A percentile compares a stretch with the other conserved stretches of the same genome.
Conservation (phyloP, 2,888 invertebrate genomes). For the Aporophyla nigra region DNA sequence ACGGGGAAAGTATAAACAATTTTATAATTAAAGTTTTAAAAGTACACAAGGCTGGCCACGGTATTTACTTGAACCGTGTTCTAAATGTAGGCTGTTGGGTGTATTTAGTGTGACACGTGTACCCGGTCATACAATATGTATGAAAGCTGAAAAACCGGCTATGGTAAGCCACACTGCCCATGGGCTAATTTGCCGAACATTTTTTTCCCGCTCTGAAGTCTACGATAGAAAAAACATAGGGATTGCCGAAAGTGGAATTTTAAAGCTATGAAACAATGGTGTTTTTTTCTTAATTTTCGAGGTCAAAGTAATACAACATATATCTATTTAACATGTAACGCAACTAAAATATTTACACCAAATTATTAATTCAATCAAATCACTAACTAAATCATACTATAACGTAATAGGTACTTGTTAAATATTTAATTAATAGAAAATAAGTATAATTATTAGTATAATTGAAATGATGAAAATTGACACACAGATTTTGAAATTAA, state of each 20-base stretch:
- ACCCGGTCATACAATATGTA: conserved; percentile 46
- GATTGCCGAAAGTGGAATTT: neutral
- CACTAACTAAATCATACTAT: no score
- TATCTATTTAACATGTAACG: no score
- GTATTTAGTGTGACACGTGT: conserved; percentile 31
- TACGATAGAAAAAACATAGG: neutral
- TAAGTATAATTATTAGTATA: no score
- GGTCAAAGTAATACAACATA: no score
- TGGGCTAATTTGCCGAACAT: neutral
- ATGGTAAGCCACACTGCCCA: neutral
- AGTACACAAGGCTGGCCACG: conserved; percentile 3
- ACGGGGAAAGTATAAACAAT: conserved; percentile 9
- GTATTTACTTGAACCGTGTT: conserved; percentile 43
- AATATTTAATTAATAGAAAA: no score
- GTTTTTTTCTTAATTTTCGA: neutral
- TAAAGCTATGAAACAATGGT: neutral
- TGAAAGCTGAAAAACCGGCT: neutral
- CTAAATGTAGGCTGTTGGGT: conserved; percentile 20
- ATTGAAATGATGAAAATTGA: no score
- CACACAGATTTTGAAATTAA: no score
- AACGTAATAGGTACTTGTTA: no score
- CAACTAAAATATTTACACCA: no score
- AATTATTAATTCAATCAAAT: no score
- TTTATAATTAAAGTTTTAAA: conserved; percentile 30
- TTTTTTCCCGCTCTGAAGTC: neutral